These are phyloP conservation scores for Miniopterus natalensis DNA, from an alignment of 2,113 vertebrate genomes.

Conservation along the genomic window DNA sequence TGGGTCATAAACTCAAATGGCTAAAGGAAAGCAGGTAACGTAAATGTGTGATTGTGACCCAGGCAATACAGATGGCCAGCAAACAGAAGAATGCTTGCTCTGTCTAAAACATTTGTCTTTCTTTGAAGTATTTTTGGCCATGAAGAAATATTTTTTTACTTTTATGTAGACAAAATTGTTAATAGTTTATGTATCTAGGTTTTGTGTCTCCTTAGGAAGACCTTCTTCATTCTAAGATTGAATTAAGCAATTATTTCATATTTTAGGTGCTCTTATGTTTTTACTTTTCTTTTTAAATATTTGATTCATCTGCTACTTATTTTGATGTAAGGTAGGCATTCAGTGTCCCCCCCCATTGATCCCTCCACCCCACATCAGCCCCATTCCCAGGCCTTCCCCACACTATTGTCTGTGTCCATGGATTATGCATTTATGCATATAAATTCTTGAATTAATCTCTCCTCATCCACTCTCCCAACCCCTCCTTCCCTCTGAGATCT, in stretches of 20 bases:
- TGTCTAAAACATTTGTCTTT: background rate
- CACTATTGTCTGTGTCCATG: no score
- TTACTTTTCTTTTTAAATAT: background rate
- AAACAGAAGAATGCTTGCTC: background rate
- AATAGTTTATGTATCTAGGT: background rate
- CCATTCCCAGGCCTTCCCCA: no score
- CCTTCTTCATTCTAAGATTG: background rate
- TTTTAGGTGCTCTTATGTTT: background rate
- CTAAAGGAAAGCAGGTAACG: background rate
- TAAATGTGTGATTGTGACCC: background rate
- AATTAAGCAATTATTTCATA: constrained; percentile 24
- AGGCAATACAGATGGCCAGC: background rate
- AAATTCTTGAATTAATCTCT: no score
- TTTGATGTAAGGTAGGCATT: background rate
- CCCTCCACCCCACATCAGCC: no score
- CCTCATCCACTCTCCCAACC: no score
- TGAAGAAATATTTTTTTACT: constrained; percentile 34
- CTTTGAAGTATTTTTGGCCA: constrained; percentile 5
- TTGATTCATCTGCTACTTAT: background rate
- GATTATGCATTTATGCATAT: no score
- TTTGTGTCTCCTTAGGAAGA: constrained; percentile 44
- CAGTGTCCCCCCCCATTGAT: background rate
- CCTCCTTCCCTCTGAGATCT: no score
- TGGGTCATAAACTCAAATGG: background rate
- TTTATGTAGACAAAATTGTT: background rate